Evolutionary conservation across 2,797 vertebrate genomes (phyloP), one percentile per base, ranked within the genome.

Genomic region (Hemibagrus guttatus): DNA sequence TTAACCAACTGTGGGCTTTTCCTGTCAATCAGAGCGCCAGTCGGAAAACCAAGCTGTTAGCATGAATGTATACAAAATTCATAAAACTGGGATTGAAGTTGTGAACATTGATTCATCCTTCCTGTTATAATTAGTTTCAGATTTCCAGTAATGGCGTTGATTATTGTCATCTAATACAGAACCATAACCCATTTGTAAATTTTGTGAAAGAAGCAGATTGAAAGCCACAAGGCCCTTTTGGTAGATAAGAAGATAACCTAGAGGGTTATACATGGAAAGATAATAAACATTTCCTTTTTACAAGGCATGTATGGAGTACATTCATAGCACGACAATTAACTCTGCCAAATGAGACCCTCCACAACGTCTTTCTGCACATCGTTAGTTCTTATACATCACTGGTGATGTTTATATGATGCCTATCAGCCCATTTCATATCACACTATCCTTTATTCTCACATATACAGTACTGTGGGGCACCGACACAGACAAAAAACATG

Each of bases 261-360:
- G 16, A 80, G 16, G n/a, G 35, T 35, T 46, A 68, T 58, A 71
- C 39, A 28, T 69, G 35, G 7, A 69, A 26, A 69, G 12, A 78
- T 52, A 85, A 42, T 63, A 85, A 69, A 16, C 16, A n/a, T 56
- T 78, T 28, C n/a, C 52, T 76, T 78, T 75, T 31, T 39, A 21
- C 26, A 56, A 56, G 49, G n/a, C 49, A 76, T 56, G 31, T 16
- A 31, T n/a, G 17, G 8, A 78, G 16, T 35, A 56, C n/a, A 78
- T 21, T 78, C 17, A 78, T 35, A 78, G 58, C 75, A 78, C 35
- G 35, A 31, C 17, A 8, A 6, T 61, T 6, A 56, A 26, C 28
- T 11, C 4, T 69, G 49, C 46, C 63, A 78, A 75, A 84, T 26
- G 46, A 66, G 78, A 78, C 59, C 26, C 52, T 68, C 11, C 12